Percentiles rank a stretch among this genome's conserved stretches.
These are phyloP conservation scores for Corynorhinus townsendii DNA, from an alignment of 2,113 vertebrate genomes.

Conservation along the genomic window DNA sequence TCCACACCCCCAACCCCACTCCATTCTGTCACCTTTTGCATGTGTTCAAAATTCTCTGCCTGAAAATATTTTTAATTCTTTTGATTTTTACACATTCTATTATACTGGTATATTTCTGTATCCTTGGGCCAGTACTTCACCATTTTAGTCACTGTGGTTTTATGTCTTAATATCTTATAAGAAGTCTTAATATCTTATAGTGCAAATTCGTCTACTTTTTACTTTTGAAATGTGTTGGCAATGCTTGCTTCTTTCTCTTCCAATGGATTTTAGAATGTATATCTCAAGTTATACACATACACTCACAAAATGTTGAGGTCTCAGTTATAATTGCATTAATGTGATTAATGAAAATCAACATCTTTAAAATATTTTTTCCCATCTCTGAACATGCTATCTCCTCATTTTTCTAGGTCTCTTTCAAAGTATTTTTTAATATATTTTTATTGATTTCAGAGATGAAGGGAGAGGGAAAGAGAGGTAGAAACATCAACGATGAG, in stretches of 20 bases:
- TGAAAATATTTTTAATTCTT: neutral
- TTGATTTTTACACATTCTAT: neutral
- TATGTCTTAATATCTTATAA: neutral
- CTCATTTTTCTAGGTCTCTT: neutral
- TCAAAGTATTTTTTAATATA: too few species aligned
- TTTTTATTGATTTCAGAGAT: too few species aligned
- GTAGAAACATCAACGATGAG: too few species aligned
- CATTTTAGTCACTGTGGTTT: neutral
- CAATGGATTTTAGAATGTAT: neutral
- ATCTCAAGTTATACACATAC: neutral
- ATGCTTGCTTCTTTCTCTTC: neutral
- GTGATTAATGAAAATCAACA: neutral
- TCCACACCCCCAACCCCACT: too few species aligned
- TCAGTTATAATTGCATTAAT: neutral
- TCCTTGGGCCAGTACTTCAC: neutral
- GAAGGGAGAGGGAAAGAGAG: too few species aligned
- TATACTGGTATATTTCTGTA: neutral
- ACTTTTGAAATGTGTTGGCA: neutral
- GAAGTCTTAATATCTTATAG: neutral
- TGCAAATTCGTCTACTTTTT: neutral
- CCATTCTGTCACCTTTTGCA: neutral
- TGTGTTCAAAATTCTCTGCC: neutral
- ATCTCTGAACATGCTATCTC: neutral
- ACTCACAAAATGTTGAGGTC: neutral
- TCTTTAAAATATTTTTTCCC: neutral